Evolutionary conservation across 2,888 invertebrate species (phyloP).

Genomic region (Machimus rusticus): DNA sequence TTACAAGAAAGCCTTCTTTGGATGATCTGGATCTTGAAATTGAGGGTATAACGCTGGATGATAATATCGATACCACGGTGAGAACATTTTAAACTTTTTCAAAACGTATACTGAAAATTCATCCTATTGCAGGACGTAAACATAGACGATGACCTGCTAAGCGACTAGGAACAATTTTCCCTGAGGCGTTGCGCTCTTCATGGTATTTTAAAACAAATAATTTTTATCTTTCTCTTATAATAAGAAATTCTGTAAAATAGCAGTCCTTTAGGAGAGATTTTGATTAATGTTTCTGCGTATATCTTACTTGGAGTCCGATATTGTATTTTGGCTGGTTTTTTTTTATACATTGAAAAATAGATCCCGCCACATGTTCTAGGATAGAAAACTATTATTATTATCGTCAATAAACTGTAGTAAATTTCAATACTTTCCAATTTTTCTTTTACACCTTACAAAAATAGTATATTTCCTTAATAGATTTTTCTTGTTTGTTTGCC

Average conservation of each 20-base stretch:
- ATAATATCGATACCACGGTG: slow-evolving; percentile 78
- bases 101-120: slow-evolving; percentile 50
- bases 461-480: background rate
- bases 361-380: background rate
- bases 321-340: background rate
- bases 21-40: slow-evolving; percentile 88
- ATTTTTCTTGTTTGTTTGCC: background rate
- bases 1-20: slow-evolving; percentile 57
- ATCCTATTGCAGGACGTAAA: slow-evolving; percentile 70
- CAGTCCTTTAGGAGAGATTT: background rate
- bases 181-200: background rate
- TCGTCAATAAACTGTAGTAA: background rate
- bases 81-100: slow-evolving; percentile 55
- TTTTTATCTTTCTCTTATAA: background rate
- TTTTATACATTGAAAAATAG: slow-evolving; percentile 7
- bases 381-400: slow-evolving; percentile 3
- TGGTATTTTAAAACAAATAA: slow-evolving; percentile 2
- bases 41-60: slow-evolving; percentile 82
- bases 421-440: background rate
- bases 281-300: background rate
- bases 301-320: background rate
- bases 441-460: background rate
- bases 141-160: slow-evolving; percentile 75
- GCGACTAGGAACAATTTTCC: slow-evolving; percentile 62
- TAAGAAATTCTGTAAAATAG: slow-evolving; percentile 6